A percentile compares a stretch with the other conserved stretches of the same genome.
These are phyloP conservation scores for Premnoplex brunnescens DNA, from an alignment of 2,797 vertebrate genomes.

Conservation along the genomic window DNA sequence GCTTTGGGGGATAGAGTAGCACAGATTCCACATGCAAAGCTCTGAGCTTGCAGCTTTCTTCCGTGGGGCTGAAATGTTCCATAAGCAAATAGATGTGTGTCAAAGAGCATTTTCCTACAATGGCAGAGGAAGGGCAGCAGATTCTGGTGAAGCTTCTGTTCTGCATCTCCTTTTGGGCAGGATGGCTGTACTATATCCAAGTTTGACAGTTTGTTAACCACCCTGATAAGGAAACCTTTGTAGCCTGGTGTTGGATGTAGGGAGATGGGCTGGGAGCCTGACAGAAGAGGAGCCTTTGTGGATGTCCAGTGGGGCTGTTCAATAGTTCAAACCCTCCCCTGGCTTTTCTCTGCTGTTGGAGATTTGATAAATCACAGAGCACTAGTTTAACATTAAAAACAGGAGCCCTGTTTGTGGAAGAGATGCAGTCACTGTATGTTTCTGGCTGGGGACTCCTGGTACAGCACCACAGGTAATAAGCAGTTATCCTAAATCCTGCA, in stretches of 20 bases:
- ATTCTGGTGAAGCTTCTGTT: slow-evolving; percentile 18
- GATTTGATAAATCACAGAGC: neutral
- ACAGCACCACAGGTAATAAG: neutral
- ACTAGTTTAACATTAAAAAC: neutral
- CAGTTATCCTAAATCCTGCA: neutral
- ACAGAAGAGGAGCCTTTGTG: neutral
- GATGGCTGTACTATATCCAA: slow-evolving; percentile 21
- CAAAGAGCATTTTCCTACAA: neutral
- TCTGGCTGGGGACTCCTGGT: neutral
- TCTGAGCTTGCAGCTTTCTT: neutral
- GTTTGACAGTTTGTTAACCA: slow-evolving; percentile 23
- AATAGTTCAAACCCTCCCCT: neutral
- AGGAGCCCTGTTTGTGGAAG: neutral
- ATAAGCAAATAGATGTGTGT: neutral
- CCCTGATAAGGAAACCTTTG: slow-evolving; percentile 47
- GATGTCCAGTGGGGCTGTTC: neutral
- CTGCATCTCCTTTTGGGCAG: neutral
- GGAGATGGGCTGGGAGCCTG: neutral
- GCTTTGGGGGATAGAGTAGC: neutral
- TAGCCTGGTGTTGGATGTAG: neutral
- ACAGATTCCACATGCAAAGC: neutral
- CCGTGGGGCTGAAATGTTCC: neutral
- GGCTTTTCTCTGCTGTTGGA: neutral
- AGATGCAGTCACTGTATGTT: neutral
- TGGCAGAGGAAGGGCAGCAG: neutral